Conservation (phyloP, 2,113 vertebrate genomes). For the Antechinus stuartii region DNA sequence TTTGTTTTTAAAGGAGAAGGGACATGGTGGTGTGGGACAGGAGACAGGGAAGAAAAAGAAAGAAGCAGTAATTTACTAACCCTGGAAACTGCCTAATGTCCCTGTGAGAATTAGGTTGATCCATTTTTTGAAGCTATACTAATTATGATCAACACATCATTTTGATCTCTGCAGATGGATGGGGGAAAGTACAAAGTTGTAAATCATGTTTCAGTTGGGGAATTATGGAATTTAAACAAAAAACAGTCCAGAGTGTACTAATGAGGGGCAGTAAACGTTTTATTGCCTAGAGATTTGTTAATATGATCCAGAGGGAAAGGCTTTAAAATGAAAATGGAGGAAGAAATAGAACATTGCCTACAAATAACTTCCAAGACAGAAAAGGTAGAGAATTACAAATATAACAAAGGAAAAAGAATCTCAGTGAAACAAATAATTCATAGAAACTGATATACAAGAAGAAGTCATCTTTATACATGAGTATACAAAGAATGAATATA, state of each 20-base stretch:
- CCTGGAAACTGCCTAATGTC: too few relatives aligned
- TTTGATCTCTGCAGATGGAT: neutral
- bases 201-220: neutral
- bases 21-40: neutral
- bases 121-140: neutral
- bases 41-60: neutral
- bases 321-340: slow-evolving; percentile 31
- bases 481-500: too few relatives aligned
- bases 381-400: too few relatives aligned
- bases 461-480: too few relatives aligned
- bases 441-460: too few relatives aligned
- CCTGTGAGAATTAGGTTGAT: neutral
- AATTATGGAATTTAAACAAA: slow-evolving; percentile 37
- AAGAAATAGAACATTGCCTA: neutral
- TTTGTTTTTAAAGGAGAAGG: neutral
- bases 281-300: neutral
- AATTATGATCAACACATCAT: neutral
- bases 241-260: neutral
- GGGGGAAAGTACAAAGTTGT: neutral
- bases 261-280: neutral
- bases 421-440: too few relatives aligned
- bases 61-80: too few relatives aligned
- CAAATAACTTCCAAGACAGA: too few relatives aligned
- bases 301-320: neutral
- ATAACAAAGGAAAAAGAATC: too few relatives aligned